Evolutionary conservation across 2,113 vertebrate species (phyloP).

Genomic region (Daboia siamensis): DNA sequence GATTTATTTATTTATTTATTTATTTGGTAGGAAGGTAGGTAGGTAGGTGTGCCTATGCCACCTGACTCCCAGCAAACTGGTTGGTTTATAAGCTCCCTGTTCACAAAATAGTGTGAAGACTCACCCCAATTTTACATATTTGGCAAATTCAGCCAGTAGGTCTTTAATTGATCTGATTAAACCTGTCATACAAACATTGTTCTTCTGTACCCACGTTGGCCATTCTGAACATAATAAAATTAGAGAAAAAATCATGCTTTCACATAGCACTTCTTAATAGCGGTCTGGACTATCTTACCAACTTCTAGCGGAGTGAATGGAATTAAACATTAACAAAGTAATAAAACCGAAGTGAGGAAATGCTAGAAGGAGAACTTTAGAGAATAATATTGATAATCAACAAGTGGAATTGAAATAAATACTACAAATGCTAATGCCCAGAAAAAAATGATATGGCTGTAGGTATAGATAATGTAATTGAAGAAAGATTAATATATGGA

Average conservation of each 20-base stretch:
- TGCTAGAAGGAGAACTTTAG: neutral
- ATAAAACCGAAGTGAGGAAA: neutral
- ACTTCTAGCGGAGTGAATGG: neutral
- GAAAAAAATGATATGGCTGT: neutral
- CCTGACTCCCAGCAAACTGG: neutral
- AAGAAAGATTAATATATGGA: neutral
- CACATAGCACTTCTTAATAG: neutral
- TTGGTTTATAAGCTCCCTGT: neutral
- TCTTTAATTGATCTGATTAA: neutral
- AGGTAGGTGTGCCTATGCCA: neutral
- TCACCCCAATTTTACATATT: neutral
- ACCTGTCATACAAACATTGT: neutral
- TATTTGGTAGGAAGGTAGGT: too few relatives aligned
- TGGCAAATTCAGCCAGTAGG: neutral
- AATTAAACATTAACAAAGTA: neutral
- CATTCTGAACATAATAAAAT: neutral
- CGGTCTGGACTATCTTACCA: neutral
- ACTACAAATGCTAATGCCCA: neutral
- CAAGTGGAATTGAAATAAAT: neutral
- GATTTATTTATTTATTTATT: neutral
- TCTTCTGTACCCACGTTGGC: neutral
- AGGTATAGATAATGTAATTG: neutral
- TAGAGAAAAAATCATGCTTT: neutral
- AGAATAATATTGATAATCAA: neutral
- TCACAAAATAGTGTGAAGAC: neutral